Base-by-base conservation (phyloP, 2,113 vertebrate genomes). In the Gambusia affinis region DNA sequence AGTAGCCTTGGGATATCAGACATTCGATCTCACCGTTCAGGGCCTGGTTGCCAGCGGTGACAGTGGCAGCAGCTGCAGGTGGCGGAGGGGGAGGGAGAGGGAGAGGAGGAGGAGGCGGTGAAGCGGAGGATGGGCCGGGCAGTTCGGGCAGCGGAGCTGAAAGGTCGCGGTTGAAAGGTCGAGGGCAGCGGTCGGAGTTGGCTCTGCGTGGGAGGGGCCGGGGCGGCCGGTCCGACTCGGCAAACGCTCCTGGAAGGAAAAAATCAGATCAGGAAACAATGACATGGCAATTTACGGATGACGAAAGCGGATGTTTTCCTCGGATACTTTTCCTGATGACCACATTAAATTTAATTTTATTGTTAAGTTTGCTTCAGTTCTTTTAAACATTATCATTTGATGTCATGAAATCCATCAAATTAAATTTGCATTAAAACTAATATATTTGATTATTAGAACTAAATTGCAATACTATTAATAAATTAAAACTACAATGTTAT, bases 1-100 rank as follows among this genome's bases (percentile, higher is more conserved):
- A 98, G 93, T 99, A 99, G 66, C 98, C 98, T 88, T 98, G 97
- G 78, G 95, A 99, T 95, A 99, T 89, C 74, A 99, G 96, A 73
- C 92, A 95, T 87, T 99, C 97, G 0, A 99, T 99, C 94, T 99
- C 98, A 0, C 96, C 96, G 87, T 96, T 98, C 70, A 99, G 95
- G 3, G 96, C 96, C 12, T 90, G 89, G 1, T 92, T 91, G 37
- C 79, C 82, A 0, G 72, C 3, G 35, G n/a, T 22, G 7, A 66
- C 15, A 4, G 30, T n/a, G 1, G 14, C 64, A 28, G 74, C 6
- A 10, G 22, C 22, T 0, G 66, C 65, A 69, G 70, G 77, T 8
- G 63, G 70, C 39, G 35, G 42, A 39, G 60, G 57, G 3, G 75
- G 19, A 4, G 79, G 28, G 10, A 33, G 68, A 24, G 27, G 27